These are phyloP conservation scores for Novumbra hubbsi DNA, from an alignment of 2,797 vertebrate genomes.

Conservation along the genomic window DNA sequence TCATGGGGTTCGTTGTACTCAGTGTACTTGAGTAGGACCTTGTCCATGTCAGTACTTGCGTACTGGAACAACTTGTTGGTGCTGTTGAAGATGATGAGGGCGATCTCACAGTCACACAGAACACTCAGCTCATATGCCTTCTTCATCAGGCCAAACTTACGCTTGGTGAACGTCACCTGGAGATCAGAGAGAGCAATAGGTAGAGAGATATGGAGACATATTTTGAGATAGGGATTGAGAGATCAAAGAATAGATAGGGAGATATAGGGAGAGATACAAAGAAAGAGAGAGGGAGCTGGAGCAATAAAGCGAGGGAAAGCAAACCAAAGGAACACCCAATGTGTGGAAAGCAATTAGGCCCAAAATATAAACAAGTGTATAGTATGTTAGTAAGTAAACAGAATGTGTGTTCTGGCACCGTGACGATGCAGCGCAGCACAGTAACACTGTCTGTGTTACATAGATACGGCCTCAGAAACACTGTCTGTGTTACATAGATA, in stretches of 20 bases:
- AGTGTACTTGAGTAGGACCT: conserved; percentile 85
- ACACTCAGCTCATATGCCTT: conserved; percentile 88
- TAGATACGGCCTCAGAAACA: no score
- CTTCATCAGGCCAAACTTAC: conserved; percentile 91
- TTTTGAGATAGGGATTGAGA: neutral
- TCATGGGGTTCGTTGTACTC: conserved; percentile 87
- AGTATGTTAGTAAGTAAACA: no score
- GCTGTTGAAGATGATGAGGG: conserved; percentile 89
- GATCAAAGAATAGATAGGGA: neutral
- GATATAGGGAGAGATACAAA: neutral
- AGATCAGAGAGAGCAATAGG: neutral
- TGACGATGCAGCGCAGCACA: no score
- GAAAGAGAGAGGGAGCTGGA: neutral
- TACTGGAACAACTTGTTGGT: conserved; percentile 91
- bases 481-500: no score
- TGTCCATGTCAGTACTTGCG: conserved; percentile 89
- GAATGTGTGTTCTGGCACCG: no score
- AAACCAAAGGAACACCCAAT: no score
- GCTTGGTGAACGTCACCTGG: conserved; percentile 88
- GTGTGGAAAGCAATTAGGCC: no score
- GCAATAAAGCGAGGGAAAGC: neutral
- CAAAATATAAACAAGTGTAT: no score
- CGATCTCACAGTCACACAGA: conserved; percentile 87
- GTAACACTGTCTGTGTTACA: no score
- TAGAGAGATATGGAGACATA: neutral